Conservation (phyloP, 2,797 vertebrate species). For the Enteromius afrohamiltoni region DNA sequence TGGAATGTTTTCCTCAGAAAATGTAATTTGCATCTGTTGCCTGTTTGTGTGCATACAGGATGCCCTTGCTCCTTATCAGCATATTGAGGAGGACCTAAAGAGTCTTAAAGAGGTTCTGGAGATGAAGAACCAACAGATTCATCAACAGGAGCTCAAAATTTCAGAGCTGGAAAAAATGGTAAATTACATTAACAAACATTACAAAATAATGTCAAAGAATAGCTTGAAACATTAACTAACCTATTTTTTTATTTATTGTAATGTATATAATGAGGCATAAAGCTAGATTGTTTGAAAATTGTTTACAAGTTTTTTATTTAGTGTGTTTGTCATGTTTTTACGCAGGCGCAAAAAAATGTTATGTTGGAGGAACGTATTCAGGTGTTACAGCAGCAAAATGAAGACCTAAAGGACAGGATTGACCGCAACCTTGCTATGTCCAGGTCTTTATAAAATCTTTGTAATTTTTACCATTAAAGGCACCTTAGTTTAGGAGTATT, state of each 20-base stretch:
- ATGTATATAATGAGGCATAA: neutral
- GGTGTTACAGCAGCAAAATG: constrained; percentile 94
- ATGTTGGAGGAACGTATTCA: constrained; percentile 92
- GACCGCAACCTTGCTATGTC: constrained; percentile 91
- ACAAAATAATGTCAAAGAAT: neutral
- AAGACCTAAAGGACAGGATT: constrained; percentile 92
- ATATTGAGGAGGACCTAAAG: constrained; percentile 93
- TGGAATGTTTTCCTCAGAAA: too few species aligned
- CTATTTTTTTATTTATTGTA: neutral
- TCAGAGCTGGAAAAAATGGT: constrained; percentile 94
- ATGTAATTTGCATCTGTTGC: neutral
- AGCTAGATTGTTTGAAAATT: neutral
- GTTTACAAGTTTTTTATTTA: neutral
- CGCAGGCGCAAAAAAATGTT: constrained; percentile 92
- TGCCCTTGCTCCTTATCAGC: constrained; percentile 90
- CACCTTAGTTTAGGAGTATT: neutral
- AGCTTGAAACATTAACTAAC: neutral
- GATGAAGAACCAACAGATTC: constrained; percentile 97
- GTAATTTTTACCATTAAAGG: neutral
- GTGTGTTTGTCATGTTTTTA: constrained; percentile 65
- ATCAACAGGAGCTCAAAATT: constrained; percentile 93
- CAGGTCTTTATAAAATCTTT: constrained; percentile 75
- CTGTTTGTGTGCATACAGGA: constrained; percentile 73
- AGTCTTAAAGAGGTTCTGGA: constrained; percentile 94
- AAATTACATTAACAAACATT: constrained; percentile 56